A percentile compares a stretch with the other conserved stretches of the same genome.
phyloP scores from a whole-genome alignment of 2,797 vertebrate genomes.

The Austrolebias charrua region DNA sequence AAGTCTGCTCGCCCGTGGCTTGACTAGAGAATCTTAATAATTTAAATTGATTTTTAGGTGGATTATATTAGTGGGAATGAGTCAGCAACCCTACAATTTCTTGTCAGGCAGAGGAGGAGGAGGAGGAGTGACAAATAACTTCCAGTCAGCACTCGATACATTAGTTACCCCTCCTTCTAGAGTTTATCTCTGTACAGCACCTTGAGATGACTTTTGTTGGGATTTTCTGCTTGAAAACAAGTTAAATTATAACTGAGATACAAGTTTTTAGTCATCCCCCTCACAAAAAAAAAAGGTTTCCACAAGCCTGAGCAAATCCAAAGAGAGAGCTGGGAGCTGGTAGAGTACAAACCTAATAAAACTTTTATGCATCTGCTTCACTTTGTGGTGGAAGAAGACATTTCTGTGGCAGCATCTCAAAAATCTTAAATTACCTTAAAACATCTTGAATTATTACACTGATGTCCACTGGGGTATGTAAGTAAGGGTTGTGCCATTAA shows the following conservation, averaged over 20 bases:
- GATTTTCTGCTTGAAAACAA: not conserved
- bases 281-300: not conserved
- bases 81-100: no score
- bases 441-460: not conserved
- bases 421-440: not conserved
- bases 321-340: not conserved
- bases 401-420: not conserved
- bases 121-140: no score
- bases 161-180: no score
- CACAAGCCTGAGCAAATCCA: not conserved
- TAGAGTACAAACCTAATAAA: constrained; percentile 1
- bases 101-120: no score
- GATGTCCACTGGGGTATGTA: not conserved
- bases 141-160: no score
- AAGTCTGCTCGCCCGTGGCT: no score
- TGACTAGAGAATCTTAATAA: no score
- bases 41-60: no score
- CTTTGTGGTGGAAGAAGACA: not conserved
- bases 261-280: not conserved
- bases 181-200: not conserved
- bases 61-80: no score
- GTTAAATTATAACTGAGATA: not conserved
- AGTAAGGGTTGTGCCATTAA: constrained; percentile 9
- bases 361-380: constrained; percentile 2
- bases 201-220: not conserved